Evolutionary conservation across 2,888 invertebrate species (phyloP).

Genomic region (Cheilosia pagana): DNA sequence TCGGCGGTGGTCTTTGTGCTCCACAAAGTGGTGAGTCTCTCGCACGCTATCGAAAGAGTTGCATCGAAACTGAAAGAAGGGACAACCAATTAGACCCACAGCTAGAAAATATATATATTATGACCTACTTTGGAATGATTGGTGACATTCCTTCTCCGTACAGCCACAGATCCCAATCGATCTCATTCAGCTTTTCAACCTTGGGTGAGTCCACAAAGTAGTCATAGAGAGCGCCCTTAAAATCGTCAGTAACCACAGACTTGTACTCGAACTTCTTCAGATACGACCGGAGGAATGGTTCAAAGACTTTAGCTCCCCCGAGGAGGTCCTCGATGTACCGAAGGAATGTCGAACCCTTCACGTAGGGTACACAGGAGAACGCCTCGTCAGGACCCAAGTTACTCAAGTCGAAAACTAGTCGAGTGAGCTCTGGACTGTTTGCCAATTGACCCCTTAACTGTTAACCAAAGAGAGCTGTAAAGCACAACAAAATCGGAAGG

Average conservation of each 20-base stretch:
- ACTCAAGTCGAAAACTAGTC: slow-evolving; percentile 90
- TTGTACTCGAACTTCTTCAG: slow-evolving; percentile 91
- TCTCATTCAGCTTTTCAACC: slow-evolving; percentile 84
- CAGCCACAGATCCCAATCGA: slow-evolving; percentile 95
- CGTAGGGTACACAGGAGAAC: slow-evolving; percentile 95
- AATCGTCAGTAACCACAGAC: slow-evolving; percentile 92
- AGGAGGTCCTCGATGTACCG: slow-evolving; percentile 92
- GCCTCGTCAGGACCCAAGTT: slow-evolving; percentile 96
- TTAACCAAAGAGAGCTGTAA: slow-evolving; percentile 50
- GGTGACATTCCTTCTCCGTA: slow-evolving; percentile 94
- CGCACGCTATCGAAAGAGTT: slow-evolving; percentile 87
- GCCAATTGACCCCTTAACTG: slow-evolving; percentile 86
- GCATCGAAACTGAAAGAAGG: slow-evolving; percentile 89
- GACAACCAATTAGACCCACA: too few species aligned
- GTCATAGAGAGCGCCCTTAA: slow-evolving; percentile 89
- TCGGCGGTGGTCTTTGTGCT: slow-evolving; percentile 83
- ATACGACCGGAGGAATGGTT: slow-evolving; percentile 92
- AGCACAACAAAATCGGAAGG: too few species aligned
- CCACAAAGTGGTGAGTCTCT: slow-evolving; percentile 86
- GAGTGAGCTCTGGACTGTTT: slow-evolving; percentile 88
- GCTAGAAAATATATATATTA: too few species aligned
- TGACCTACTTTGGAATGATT: slow-evolving; percentile 90
- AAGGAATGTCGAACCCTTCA: slow-evolving; percentile 95
- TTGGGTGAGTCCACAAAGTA: slow-evolving; percentile 87
- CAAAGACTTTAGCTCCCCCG: slow-evolving; percentile 92